Evolutionary conservation across 2,888 invertebrate genomes (phyloP), one percentile per base, ranked within the genome.

Genomic region (Drosophila mulleri): DNA sequence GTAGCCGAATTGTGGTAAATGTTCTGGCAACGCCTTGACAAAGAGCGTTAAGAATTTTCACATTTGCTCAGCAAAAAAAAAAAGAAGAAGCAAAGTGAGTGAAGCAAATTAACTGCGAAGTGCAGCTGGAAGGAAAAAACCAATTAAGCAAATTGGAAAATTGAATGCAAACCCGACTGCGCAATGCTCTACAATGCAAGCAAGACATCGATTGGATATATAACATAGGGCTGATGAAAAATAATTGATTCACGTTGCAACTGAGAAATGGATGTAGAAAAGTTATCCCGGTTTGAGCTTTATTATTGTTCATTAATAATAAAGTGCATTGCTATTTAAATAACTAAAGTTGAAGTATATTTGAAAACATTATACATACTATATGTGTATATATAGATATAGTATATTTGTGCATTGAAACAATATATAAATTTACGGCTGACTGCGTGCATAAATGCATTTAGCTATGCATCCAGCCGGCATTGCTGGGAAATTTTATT

Each of bases 11-110:
- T 20, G 18, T 14, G 50, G 35, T 18, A 52, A 52, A 35, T 35
- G 52, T 35, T 35, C 35, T 35, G 35, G 35, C 52, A 52, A 52
- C 52, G 52, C 52, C 52, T 52, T 35, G 52, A 35, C 52, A 50
- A 32, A 32, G 48, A 50, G 48, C 35, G 9, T 35, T 12, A 52
- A 52, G 52, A 35, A 52, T 20, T 18, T 52, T 35, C 32, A 35
- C 52, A 52, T 52, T 52, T 52, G 20, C 14, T 32, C 20, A 20
- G 12, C 26, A 23, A 14, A 37, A 37, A 37, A 32, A 50, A 37
- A 37, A 37, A 11, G 12, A 47, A 26, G 4, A 14, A 14, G 9
- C 14, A 35, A 32, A 50, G 20, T 3, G 29, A 18, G 35, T 20
- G 32, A 35, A 35, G 35, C 14, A 52, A 52, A 52, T 52, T 32